These are phyloP conservation scores for Pampus argenteus DNA, from an alignment of 2,797 vertebrate genomes.

Conservation along the genomic window DNA sequence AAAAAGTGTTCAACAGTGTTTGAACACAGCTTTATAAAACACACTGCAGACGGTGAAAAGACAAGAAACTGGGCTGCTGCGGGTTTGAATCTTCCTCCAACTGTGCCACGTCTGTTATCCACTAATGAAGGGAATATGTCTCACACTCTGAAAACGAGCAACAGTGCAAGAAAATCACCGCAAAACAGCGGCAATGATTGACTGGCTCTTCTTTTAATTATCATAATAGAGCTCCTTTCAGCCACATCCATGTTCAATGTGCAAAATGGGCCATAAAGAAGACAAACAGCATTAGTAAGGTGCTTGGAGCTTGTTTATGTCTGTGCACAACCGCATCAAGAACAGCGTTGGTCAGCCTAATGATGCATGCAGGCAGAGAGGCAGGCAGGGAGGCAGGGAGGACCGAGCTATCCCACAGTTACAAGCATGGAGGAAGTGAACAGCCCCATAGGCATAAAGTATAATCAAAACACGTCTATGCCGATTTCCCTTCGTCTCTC, in stretches of 20 bases:
- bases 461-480: slow-evolving; percentile 24
- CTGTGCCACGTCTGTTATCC: not conserved
- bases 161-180: slow-evolving; percentile 55
- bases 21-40: not conserved
- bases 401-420: slow-evolving; percentile 40
- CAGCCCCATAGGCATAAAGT: slow-evolving; percentile 34
- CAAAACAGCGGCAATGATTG: not conserved
- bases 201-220: slow-evolving; percentile 56
- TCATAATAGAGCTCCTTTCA: slow-evolving; percentile 53
- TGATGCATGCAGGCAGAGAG: slow-evolving; percentile 69
- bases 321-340: slow-evolving; percentile 51
- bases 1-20: not conserved
- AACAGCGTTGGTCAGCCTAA: slow-evolving; percentile 71
- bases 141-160: slow-evolving; percentile 36
- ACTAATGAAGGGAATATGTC: slow-evolving; percentile 18
- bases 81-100: not conserved
- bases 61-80: not conserved
- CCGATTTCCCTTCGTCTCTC: slow-evolving; percentile 2
- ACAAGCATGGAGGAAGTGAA: slow-evolving; percentile 42
- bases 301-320: slow-evolving; percentile 73
- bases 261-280: slow-evolving; percentile 72
- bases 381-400: slow-evolving; percentile 37
- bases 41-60: not conserved
- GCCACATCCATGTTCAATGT: slow-evolving; percentile 59
- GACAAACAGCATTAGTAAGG: slow-evolving; percentile 67